Percentiles rank a stretch among this genome's conserved stretches.
Conservation (phyloP, 2,113 vertebrate species). For the Vidua chalybeata region DNA sequence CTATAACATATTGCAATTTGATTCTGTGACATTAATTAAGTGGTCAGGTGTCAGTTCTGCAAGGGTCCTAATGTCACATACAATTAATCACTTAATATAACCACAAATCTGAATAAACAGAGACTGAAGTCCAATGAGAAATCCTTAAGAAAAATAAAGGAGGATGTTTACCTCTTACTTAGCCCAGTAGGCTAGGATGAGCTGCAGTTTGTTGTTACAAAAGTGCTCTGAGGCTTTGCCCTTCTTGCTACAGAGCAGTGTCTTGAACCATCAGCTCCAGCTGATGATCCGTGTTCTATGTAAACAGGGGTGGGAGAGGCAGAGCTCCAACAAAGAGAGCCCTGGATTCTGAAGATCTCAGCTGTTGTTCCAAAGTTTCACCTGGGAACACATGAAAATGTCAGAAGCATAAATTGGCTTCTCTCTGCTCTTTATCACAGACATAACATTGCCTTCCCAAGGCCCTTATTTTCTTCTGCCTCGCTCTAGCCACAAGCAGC, state of each 20-base stretch:
- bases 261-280: background rate
- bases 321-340: background rate
- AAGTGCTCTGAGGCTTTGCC: background rate
- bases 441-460: background rate
- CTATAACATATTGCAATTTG: background rate
- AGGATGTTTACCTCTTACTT: background rate
- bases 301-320: background rate
- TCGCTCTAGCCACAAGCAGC: background rate
- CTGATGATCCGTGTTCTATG: background rate
- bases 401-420: background rate
- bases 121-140: background rate
- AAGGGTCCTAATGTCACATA: background rate
- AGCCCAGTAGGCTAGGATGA: background rate
- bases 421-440: background rate
- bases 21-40: background rate
- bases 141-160: background rate
- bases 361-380: background rate
- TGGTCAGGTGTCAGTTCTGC: background rate
- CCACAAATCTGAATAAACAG: background rate
- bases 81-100: background rate
- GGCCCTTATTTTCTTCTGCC: background rate
- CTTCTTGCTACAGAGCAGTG: background rate
- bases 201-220: background rate
- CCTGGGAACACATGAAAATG: background rate
- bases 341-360: background rate